These are phyloP conservation scores for Odontomachus brunneus DNA, from an alignment of 1,140 invertebrate genomes.

Conservation along the genomic window DNA sequence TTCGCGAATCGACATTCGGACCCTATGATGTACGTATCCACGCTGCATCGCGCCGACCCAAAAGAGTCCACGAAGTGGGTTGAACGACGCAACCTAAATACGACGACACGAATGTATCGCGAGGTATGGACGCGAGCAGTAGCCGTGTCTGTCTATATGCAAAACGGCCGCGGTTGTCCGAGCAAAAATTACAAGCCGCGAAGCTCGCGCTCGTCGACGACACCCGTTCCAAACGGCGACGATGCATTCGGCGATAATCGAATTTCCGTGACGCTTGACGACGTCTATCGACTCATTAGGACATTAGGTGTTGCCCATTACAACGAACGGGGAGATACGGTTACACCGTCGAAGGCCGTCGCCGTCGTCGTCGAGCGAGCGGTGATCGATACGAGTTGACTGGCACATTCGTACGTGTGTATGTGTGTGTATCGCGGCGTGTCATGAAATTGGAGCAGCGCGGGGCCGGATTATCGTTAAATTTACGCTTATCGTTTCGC, in stretches of 20 bases:
- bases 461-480: not conserved
- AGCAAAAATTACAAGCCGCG: conserved; percentile 10
- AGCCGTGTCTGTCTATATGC: not conserved
- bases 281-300: conserved; percentile 70
- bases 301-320: conserved; percentile 69
- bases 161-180: not conserved
- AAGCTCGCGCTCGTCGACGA: not conserved
- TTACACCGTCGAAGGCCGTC: too few relatives aligned
- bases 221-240: not conserved
- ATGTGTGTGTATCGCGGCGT: not conserved
- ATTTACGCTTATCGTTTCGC: conserved; percentile 1
- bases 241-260: conserved; percentile 62
- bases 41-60: too few relatives aligned
- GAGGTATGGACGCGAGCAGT: too few relatives aligned
- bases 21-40: not conserved
- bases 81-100: conserved; percentile 2
- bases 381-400: conserved; percentile 69
- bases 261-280: conserved; percentile 67
- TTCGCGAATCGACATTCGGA: not conserved
- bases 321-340: conserved; percentile 58
- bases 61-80: not conserved
- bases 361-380: conserved; percentile 45
- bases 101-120: not conserved
- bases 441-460: conserved; percentile 19
- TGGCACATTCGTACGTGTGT: conserved; percentile 21